phyloP scores from a whole-genome alignment of 2,888 invertebrate genomes.

The Phalangium opilio region DNA sequence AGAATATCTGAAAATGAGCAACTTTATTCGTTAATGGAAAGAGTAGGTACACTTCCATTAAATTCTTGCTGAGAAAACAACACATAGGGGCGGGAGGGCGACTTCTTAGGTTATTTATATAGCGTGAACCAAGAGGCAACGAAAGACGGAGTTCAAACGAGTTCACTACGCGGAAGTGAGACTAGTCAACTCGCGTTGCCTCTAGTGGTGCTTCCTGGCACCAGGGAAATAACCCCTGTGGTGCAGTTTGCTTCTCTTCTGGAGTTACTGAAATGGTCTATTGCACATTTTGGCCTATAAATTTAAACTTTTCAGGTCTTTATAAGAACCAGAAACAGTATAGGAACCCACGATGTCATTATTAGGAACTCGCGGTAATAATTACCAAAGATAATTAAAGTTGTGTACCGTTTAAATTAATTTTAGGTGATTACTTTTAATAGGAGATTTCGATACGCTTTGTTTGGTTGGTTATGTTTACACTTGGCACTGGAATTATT shows the following conservation, averaged over 20 bases:
- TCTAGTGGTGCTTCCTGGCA: no score
- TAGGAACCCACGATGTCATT: conserved; percentile 27
- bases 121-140: no score
- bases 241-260: no score
- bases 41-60: conserved; percentile 22
- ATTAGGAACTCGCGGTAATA: conserved; percentile 27
- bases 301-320: conserved; percentile 25
- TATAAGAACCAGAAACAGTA: conserved; percentile 27
- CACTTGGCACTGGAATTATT: conserved; percentile 26
- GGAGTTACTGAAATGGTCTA: no score
- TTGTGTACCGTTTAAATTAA: conserved; percentile 4
- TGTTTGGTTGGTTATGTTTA: conserved; percentile 25
- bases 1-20: conserved; percentile 31
- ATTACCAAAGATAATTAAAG: neutral
- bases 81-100: no score
- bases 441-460: conserved; percentile 14
- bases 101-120: no score
- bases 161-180: no score
- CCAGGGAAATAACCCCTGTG: no score
- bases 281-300: no score
- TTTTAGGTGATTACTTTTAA: neutral
- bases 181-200: no score
- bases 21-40: conserved; percentile 31
- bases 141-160: no score
- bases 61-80: no score